These are phyloP conservation scores for Nyctibius bracteatus DNA, from an alignment of 2,113 vertebrate species.

Conservation along the genomic window DNA sequence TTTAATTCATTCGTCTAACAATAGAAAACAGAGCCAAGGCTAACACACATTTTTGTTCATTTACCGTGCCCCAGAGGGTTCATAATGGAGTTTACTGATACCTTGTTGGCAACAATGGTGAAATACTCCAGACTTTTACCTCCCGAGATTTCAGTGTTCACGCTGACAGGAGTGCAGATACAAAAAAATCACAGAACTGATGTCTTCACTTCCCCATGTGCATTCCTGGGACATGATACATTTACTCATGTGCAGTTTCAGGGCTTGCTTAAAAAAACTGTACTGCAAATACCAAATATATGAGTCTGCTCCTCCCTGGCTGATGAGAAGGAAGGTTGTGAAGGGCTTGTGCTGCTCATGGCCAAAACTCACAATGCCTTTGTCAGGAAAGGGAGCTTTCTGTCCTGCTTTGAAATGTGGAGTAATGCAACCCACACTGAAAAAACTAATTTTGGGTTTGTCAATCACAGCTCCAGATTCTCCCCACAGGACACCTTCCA, in stretches of 20 bases:
- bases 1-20: constrained; percentile 31
- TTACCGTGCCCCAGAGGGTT: background rate
- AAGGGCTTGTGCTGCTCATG: background rate
- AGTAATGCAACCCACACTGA: background rate
- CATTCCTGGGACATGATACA: background rate
- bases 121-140: constrained; percentile 13
- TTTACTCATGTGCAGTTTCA: background rate
- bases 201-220: constrained; percentile 13
- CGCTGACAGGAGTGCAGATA: background rate
- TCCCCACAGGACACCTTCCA: background rate
- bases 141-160: constrained; percentile 21
- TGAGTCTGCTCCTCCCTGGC: background rate
- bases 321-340: background rate
- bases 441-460: background rate
- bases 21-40: constrained; percentile 21
- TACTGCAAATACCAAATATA: background rate
- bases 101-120: constrained; percentile 2
- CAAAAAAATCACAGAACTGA: background rate
- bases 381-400: background rate
- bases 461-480: background rate
- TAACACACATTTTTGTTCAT: constrained; percentile 13
- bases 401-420: background rate
- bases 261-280: background rate
- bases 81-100: constrained; percentile 32
- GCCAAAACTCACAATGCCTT: background rate